phyloP scores from a whole-genome alignment of 2,797 vertebrate genomes.

The Picus viridis region DNA sequence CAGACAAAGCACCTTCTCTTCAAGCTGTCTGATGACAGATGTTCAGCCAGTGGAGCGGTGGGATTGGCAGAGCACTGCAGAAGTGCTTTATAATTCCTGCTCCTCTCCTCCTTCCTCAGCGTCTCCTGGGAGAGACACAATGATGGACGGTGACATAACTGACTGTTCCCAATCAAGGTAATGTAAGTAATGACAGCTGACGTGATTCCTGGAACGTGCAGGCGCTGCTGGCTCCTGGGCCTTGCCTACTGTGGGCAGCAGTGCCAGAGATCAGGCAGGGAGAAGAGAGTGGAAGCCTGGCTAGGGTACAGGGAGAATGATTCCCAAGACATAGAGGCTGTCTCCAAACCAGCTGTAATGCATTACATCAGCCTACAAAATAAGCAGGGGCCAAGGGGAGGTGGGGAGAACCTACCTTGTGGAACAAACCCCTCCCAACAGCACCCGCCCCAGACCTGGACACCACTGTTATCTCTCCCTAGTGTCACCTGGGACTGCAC shows the following conservation, averaged over 20 bases:
- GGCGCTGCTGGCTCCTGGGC: neutral
- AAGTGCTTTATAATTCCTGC: conserved; percentile 68
- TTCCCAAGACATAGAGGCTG: neutral
- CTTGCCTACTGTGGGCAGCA: neutral
- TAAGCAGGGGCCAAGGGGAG: neutral
- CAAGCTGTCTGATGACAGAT: conserved; percentile 65
- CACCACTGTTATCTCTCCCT: neutral
- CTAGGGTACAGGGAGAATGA: neutral
- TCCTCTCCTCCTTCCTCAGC: conserved; percentile 60
- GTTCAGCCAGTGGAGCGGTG: conserved; percentile 19
- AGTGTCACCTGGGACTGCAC: neutral
- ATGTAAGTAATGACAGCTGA: conserved; percentile 76
- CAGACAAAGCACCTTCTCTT: conserved; percentile 63
- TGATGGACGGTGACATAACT: conserved; percentile 74
- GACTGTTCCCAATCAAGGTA: conserved; percentile 74
- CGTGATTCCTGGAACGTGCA: conserved; percentile 67
- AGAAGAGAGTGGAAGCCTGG: neutral
- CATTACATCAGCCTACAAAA: neutral
- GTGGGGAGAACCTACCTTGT: neutral
- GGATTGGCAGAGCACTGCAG: conserved; percentile 60
- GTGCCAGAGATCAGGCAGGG: neutral
- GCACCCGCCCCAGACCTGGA: neutral
- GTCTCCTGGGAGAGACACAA: conserved; percentile 33
- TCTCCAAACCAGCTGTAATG: neutral
- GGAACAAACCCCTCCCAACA: neutral